Conservation (phyloP, 2,113 vertebrate genomes). For the Todiramphus saurophagus region DNA sequence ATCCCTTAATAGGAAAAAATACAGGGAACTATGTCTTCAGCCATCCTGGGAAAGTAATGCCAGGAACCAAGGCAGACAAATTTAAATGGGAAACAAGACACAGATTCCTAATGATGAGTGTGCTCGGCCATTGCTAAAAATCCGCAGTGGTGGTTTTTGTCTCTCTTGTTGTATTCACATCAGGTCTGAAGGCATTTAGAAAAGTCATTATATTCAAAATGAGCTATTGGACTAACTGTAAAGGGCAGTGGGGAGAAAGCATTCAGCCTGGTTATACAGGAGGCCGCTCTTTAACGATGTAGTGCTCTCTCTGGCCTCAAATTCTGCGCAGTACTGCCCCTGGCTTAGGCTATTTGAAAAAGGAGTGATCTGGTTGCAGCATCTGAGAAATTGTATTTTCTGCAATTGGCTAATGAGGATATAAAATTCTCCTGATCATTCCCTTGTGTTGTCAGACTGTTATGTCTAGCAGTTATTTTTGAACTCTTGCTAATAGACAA, state of each 20-base stretch:
- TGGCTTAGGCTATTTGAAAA: not conserved
- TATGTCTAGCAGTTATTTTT: slow-evolving; percentile 63
- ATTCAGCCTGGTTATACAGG: not conserved
- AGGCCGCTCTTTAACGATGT: not conserved
- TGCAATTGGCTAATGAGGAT: not conserved
- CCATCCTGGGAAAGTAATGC: not conserved
- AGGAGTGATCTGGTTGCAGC: not conserved
- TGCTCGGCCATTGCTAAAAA: not conserved
- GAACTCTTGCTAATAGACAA: slow-evolving; percentile 44
- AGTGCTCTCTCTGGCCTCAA: not conserved
- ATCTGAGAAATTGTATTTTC: not conserved
- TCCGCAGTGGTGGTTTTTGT: not conserved
- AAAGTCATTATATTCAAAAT: not conserved
- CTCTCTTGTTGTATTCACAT: not conserved
- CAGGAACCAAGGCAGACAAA: not conserved
- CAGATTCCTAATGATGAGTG: not conserved
- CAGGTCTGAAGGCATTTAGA: not conserved
- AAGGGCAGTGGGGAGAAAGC: not conserved
- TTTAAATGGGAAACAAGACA: not conserved
- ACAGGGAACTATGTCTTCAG: not conserved
- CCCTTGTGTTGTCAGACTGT: slow-evolving; percentile 12
- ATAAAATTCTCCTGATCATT: slow-evolving; percentile 8
- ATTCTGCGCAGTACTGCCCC: not conserved
- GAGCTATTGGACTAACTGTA: not conserved
- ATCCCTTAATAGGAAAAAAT: not conserved